Percentiles rank a stretch among this genome's conserved stretches.
Evolutionary conservation across 2,888 invertebrate genomes (phyloP).

Genomic region (Tenthredo amoena): DNA sequence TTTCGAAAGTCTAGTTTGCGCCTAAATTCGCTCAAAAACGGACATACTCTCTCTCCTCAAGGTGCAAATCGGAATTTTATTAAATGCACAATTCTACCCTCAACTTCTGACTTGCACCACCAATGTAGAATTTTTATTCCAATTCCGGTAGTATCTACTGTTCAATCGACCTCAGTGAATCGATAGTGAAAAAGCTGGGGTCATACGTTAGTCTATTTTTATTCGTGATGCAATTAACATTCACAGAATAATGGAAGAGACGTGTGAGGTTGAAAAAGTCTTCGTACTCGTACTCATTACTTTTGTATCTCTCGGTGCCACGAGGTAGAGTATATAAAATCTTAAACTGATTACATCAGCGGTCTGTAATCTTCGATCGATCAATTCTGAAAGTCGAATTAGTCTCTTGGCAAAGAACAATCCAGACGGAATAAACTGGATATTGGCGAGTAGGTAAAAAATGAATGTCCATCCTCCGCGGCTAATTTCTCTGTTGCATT

Average conservation of each 20-base stretch:
- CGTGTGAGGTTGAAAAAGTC: neutral
- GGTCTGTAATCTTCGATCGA: neutral
- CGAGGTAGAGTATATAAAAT: neutral
- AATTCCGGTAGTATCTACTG: no score
- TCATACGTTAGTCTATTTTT: neutral
- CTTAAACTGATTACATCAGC: neutral
- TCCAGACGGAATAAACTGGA: neutral
- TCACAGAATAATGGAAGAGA: neutral
- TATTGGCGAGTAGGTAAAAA: neutral
- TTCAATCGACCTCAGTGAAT: neutral
- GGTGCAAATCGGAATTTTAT: no score
- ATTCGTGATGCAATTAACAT: neutral
- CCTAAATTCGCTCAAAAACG: no score
- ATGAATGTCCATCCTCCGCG: neutral
- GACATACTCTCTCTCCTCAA: no score
- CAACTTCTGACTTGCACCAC: no score
- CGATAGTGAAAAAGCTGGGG: neutral
- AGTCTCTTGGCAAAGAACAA: neutral
- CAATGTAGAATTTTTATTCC: no score
- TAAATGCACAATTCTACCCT: no score
- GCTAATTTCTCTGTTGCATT: constrained; percentile 7
- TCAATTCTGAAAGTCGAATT: neutral
- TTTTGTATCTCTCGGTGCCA: neutral
- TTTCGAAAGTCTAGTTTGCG: no score
- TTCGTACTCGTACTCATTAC: neutral